phyloP scores from a whole-genome alignment of 1,140 invertebrate genomes.

The Venturia canescens region DNA sequence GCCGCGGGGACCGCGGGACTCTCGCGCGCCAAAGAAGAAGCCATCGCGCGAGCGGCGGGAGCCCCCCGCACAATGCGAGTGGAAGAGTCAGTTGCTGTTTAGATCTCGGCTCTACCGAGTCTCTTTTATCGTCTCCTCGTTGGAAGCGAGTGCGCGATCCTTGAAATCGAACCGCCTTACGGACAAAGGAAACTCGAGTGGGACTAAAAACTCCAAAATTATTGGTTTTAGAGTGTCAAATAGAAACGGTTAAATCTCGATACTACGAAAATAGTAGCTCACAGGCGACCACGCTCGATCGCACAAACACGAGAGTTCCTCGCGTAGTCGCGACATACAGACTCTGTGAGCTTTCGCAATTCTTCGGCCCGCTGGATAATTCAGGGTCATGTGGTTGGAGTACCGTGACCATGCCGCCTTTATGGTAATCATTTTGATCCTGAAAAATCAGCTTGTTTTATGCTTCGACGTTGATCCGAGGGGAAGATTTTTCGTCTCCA shows the following conservation, averaged over 20 bases:
- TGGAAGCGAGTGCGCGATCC: conserved; percentile 7
- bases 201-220: neutral
- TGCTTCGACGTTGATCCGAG: neutral
- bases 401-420: conserved; percentile 69
- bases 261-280: neutral
- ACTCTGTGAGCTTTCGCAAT: neutral
- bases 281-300: neutral
- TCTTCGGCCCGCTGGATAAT: conserved; percentile 32
- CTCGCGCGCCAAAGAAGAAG: conserved; percentile 63
- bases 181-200: neutral
- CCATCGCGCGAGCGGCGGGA: conserved; percentile 56
- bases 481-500: neutral
- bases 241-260: neutral
- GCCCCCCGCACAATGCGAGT: conserved; percentile 18
- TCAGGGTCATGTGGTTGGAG: conserved; percentile 42
- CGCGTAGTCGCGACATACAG: neutral
- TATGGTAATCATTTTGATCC: conserved; percentile 68
- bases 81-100: conserved; percentile 67
- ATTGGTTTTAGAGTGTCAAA: neutral
- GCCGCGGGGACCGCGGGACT: conserved; percentile 57
- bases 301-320: neutral
- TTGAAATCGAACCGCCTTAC: too few relatives aligned
- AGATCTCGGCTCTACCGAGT: conserved; percentile 65
- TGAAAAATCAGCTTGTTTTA: neutral
- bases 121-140: conserved; percentile 7